Base-by-base conservation (phyloP, 2,888 invertebrate species). In the Junonia oenone region DNA sequence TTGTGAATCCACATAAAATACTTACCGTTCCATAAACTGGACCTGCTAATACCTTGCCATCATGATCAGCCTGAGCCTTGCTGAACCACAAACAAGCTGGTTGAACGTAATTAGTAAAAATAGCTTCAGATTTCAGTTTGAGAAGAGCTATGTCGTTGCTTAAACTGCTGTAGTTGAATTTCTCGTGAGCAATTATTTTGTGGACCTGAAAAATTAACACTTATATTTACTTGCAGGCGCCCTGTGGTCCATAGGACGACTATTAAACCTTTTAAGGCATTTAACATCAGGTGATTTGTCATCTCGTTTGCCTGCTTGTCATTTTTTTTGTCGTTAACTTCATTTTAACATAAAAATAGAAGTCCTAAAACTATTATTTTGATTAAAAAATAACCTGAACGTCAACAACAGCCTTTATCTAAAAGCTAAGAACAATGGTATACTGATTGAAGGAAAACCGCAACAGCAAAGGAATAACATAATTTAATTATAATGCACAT, bases 1-100 rank as follows among this genome's bases (percentile, higher is more conserved):
- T n/a, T n/a, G n/a, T n/a, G 2, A 29, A 29, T 8, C 8, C 29
- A 1, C 1, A 14, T 35, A 15, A 6, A 15, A 37, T 37, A 29
- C 48, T 56, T 38, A 59, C 59, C 38, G 56, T 31, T 46, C 50
- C 55, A n/a, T 35, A 50, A 14, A 55, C 22, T 55, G 33, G 22
- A 19, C 29, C 35, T 5, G 15, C 19, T 11, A 43, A 6, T 13
- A 13, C 6, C n/a, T 22, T 22, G 13, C 5, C 40, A 6, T 43
- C 13, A 17, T 8, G 0, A 22, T 43, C 6, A 22, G 1, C 6
- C 6, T 19, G 14, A 9, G 43, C 35, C 0, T 52, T 43, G 4
- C 35, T 29, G 13, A 52, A 53, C 57, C 57, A 57, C 29, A 57
- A 9, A 11, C 57, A 57, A 1, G 57, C 48, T 4, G 57, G 53